phyloP scores from a whole-genome alignment of 2,888 invertebrate species.

The Podabrus alpinus region DNA sequence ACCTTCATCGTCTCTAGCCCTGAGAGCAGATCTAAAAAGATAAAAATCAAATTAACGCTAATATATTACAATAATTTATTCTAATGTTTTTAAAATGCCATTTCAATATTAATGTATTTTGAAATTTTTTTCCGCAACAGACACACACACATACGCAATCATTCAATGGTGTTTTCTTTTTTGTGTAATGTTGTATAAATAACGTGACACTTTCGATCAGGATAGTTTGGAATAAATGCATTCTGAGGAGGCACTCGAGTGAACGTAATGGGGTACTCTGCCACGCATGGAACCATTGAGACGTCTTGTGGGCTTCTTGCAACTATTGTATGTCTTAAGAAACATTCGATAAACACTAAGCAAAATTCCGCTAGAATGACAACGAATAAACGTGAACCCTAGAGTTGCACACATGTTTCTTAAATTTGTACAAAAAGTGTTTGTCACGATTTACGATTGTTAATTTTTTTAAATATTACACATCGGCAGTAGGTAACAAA shows the following conservation, averaged over 20 bases:
- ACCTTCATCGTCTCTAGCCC: constrained; percentile 53
- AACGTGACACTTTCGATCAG: constrained; percentile 34
- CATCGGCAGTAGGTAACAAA: not conserved
- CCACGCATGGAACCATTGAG: constrained; percentile 60
- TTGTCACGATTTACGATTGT: not conserved
- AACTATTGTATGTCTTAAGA: constrained; percentile 27
- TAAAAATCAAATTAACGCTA: not conserved
- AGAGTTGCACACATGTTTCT: constrained; percentile 1
- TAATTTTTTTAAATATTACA: not conserved
- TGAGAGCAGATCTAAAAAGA: constrained; percentile 50
- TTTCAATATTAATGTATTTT: not conserved
- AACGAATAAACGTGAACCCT: constrained; percentile 15
- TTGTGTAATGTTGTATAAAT: constrained; percentile 36
- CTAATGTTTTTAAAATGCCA: not conserved
- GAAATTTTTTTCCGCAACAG: not conserved
- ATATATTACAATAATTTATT: not conserved
- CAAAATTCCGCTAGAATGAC: constrained; percentile 29
- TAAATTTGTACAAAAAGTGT: not conserved
- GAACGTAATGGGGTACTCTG: constrained; percentile 36
- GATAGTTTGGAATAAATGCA: constrained; percentile 31
- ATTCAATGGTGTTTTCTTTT: constrained; percentile 22
- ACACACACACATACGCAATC: constrained; percentile 7
- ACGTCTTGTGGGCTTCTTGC: constrained; percentile 52
- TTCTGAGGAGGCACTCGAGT: constrained; percentile 37
- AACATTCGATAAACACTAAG: constrained; percentile 24